Evolutionary conservation across 1,140 invertebrate genomes (phyloP).

Genomic region (Oncopodura yosiiana): DNA sequence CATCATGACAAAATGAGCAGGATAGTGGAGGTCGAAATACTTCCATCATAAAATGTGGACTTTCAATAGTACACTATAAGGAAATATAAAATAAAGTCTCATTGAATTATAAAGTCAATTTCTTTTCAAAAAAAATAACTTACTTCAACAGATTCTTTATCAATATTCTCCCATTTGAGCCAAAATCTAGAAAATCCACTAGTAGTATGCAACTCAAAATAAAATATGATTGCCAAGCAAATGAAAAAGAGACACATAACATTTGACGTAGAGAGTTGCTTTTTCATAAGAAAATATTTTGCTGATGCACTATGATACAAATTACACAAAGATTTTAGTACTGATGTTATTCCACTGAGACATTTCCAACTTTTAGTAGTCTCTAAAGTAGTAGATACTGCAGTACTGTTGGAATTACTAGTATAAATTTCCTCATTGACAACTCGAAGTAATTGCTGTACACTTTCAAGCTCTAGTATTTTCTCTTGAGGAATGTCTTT

Average conservation of each 20-base stretch:
- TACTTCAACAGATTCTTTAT: constrained; percentile 32
- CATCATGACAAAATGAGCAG: constrained; percentile 40
- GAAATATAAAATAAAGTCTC: constrained; percentile 5
- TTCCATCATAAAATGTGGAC: constrained; percentile 40
- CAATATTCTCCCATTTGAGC: constrained; percentile 35
- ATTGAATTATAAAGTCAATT: no score
- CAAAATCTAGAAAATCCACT: constrained; percentile 30
- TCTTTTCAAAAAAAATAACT: no score
- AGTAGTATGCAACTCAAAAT: constrained; percentile 31
- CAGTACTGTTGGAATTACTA: neutral
- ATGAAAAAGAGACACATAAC: constrained; percentile 29
- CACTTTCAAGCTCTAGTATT: constrained; percentile 14
- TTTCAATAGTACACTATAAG: constrained; percentile 39
- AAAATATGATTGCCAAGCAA: constrained; percentile 30
- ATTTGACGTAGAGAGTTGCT: constrained; percentile 29
- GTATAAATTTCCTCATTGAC: constrained; percentile 11
- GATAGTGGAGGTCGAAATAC: constrained; percentile 41
- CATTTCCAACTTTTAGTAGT: no score
- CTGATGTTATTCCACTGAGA: no score
- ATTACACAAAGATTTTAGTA: no score
- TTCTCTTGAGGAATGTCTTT: constrained; percentile 16
- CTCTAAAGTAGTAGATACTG: neutral
- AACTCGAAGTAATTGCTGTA: constrained; percentile 25
- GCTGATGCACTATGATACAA: no score
- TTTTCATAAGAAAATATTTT: constrained; percentile 22